Base-by-base conservation (phyloP, 2,797 vertebrate species). In the Thaleichthys pacificus region DNA sequence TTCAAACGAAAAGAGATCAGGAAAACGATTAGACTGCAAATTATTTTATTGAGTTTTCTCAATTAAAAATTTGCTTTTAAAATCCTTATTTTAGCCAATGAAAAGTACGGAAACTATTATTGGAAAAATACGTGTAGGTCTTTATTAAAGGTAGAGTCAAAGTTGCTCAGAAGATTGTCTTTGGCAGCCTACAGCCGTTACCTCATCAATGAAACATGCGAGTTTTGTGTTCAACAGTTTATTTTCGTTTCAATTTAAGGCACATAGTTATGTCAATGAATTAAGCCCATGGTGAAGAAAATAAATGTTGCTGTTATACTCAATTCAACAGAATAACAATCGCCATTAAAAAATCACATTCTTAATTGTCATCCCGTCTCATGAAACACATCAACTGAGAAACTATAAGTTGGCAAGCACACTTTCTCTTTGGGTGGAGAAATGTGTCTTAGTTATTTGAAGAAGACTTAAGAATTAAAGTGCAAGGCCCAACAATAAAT, bases 381-480 rank as follows among this genome's bases (percentile, higher is more conserved):
- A 62, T 0, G 74, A 75, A 77, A 71, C 58, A 17, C 5, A 54
- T 57, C 4, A 21, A 14, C 11, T 14, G 9, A 14, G 2, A 47
- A 5, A 30, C 28, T 30, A 28, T 21, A 42, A 65, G 21, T 65
- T 38, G 19, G 1, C 19, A 65, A 65, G n/a, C 42, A 5, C 14
- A 14, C 6, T 17, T 49, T 26, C 38, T 26, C 42, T 15, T 4
- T 56, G 17, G 24, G 51, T 68, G 28, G 3, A 35, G 7, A 9
- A 1, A 1, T 64, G 38, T 11, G 19, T 22, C 11, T 65, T 38
- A 12, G 9, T 30, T 30, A 17, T 32, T 56, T 8, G 22, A 42
- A 78, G 63, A 65, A 22, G 1, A 66, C 0, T 60, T 38, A 71
- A 67, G 14, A 62, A 65, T 0, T 42, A 79, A 85, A 88, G 82